A percentile compares a stretch with the other conserved stretches of the same genome.
Evolutionary conservation across 1,140 invertebrate species (phyloP).

Genomic region (Lutraria rhynchaena): DNA sequence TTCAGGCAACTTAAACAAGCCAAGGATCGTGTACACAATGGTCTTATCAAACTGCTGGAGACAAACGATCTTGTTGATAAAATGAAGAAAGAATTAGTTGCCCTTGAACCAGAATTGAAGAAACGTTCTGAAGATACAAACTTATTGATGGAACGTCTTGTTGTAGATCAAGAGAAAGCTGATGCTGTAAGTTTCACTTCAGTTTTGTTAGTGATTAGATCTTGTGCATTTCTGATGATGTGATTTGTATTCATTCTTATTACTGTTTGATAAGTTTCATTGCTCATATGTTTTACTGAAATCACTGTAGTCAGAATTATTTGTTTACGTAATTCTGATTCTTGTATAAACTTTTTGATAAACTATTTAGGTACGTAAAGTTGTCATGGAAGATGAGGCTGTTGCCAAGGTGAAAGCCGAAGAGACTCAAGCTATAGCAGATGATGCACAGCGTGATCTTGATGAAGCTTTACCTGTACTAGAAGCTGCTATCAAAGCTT

Average conservation of each 20-base stretch:
- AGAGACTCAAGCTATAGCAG: constrained; percentile 82
- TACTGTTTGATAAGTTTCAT: no score
- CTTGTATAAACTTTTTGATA: no score
- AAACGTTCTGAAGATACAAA: constrained; percentile 81
- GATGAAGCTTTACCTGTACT: constrained; percentile 92
- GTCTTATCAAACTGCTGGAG: constrained; percentile 81
- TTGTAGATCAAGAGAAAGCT: constrained; percentile 82
- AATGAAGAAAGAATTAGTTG: constrained; percentile 82
- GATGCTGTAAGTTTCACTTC: constrained; percentile 80
- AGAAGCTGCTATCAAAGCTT: constrained; percentile 89
- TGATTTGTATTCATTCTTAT: no score
- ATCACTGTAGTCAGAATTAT: no score
- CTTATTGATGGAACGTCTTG: constrained; percentile 81
- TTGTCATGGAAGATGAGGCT: constrained; percentile 82
- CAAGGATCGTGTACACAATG: constrained; percentile 81
- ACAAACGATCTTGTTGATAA: constrained; percentile 82
- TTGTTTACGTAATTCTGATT: no score
- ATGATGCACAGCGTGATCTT: constrained; percentile 86
- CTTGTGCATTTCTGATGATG: no score
- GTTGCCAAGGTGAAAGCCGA: constrained; percentile 82
- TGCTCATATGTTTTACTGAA: no score
- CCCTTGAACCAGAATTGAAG: constrained; percentile 81
- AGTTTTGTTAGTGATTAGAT: no score
- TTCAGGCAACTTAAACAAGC: constrained; percentile 78
- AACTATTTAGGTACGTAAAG: constrained; percentile 80